Evolutionary conservation across 2,113 vertebrate species (phyloP), one percentile per base, ranked within the genome.

Genomic region (Perccottus glenii): DNA sequence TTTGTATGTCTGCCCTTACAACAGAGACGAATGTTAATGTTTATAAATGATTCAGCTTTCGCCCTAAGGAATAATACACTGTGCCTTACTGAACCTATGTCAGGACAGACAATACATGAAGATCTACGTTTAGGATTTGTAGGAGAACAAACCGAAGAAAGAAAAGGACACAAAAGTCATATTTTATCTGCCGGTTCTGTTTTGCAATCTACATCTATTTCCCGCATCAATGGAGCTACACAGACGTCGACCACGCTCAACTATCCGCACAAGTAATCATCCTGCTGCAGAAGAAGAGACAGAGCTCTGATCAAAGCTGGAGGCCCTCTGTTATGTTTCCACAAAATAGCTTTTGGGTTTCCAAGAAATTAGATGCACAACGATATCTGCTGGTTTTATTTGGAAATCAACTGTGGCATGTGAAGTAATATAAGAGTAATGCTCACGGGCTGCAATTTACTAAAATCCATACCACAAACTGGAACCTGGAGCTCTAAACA

Each of bases 21-120:
- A 10, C 50, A 50, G 63, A 78, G 63, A 78, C 2, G 76, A 88
- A 88, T 88, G 84, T 87, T 53, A 59, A 11, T 73, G 48, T 71
- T 66, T 5, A 67, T 47, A 38, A 50, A 50, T 63, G 40, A 87
- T 33, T 65, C 66, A 77, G 51, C 75, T 69, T 70, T 77, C 58
- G 65, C 64, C 83, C 77, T 47, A 58, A 85, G 63, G 73, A 79
- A 82, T 84, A 82, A 79, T 62, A 75, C 75, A 74, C 61, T 36
- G 89, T 91, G 89, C 89, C 89, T 91, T 91, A 87, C 58, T 60
- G 36, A 77, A 50, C 65, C n/a, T 48, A 73, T 55, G 19, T 27
- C 19, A 57, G 44, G 11, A 53, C 67, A 74, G 46, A 46, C 60
- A 76, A 60, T 11, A 6, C 62, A 53, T 58, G 63, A 53, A 63